phyloP scores from a whole-genome alignment of 2,888 invertebrate species.

The Digitonthophagus gazella region DNA sequence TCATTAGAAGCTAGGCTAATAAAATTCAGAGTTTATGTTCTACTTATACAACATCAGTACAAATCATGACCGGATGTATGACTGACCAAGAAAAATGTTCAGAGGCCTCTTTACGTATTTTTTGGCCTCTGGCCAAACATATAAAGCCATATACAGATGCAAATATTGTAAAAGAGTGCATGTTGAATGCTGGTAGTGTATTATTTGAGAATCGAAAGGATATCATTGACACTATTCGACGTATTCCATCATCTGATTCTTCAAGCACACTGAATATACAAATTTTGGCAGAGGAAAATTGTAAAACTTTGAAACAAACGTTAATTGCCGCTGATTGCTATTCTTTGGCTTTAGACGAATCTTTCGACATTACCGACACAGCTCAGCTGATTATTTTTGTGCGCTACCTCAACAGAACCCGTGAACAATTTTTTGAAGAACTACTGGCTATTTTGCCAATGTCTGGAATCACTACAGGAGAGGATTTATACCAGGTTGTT shows the following conservation, averaged over 20 bases:
- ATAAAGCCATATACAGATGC: slow-evolving; percentile 31
- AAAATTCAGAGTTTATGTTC: slow-evolving; percentile 30
- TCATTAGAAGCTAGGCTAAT: no score
- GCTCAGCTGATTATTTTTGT: slow-evolving; percentile 28
- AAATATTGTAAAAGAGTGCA: slow-evolving; percentile 32
- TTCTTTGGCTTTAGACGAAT: no score
- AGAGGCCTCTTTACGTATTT: slow-evolving; percentile 31
- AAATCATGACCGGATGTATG: slow-evolving; percentile 31
- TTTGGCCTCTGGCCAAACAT: background rate
- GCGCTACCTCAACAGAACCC: slow-evolving; percentile 23
- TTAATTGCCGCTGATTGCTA: no score
- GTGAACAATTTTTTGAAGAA: no score
- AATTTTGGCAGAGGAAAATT: slow-evolving; percentile 23
- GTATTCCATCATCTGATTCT: slow-evolving; percentile 21
- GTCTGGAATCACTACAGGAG: no score
- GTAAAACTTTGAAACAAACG: no score
- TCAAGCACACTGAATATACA: slow-evolving; percentile 28
- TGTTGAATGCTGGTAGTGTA: slow-evolving; percentile 23
- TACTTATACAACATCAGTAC: slow-evolving; percentile 31
- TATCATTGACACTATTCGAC: slow-evolving; percentile 19
- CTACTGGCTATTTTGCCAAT: slow-evolving; percentile 4
- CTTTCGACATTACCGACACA: no score
- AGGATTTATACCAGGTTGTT: no score
- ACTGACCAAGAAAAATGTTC: slow-evolving; percentile 32
- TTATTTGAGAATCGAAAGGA: slow-evolving; percentile 32